A percentile compares a stretch with the other conserved stretches of the same genome.
These are phyloP conservation scores for Hirundichthys speculiger DNA, from an alignment of 2,113 vertebrate genomes.

Conservation along the genomic window DNA sequence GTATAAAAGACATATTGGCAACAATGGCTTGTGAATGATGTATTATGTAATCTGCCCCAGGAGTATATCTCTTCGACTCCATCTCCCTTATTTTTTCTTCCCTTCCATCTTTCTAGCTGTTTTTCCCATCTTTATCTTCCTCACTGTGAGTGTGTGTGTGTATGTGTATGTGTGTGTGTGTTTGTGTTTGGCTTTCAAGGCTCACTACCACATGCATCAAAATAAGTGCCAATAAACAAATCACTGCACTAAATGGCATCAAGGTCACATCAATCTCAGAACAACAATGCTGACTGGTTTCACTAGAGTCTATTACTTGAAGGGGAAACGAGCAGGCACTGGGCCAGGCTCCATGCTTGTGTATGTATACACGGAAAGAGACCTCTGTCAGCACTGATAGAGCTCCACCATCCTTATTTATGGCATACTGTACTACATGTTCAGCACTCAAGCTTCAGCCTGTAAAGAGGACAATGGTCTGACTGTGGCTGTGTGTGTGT, in stretches of 20 bases:
- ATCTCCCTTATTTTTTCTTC: slow-evolving; percentile 69
- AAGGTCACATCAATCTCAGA: slow-evolving; percentile 83
- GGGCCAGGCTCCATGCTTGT: slow-evolving; percentile 50
- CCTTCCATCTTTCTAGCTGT: slow-evolving; percentile 64
- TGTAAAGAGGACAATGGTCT: slow-evolving; percentile 62
- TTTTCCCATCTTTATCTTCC: slow-evolving; percentile 59
- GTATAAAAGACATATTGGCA: slow-evolving; percentile 79
- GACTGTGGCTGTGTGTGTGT: neutral
- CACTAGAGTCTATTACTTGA: slow-evolving; percentile 77
- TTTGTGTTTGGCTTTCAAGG: slow-evolving; percentile 68
- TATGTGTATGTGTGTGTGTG: slow-evolving; percentile 19
- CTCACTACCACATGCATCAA: slow-evolving; percentile 80
- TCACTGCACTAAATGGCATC: slow-evolving; percentile 78
- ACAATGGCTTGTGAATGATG: slow-evolving; percentile 78
- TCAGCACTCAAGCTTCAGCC: slow-evolving; percentile 70
- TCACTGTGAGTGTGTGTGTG: slow-evolving; percentile 22
- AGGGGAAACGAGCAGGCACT: slow-evolving; percentile 46
- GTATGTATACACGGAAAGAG: slow-evolving; percentile 37
- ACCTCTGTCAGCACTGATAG: slow-evolving; percentile 72
- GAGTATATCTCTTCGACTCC: slow-evolving; percentile 70
- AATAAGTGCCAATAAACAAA: slow-evolving; percentile 84
- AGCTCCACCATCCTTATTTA: slow-evolving; percentile 74
- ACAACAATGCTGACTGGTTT: slow-evolving; percentile 79
- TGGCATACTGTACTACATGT: slow-evolving; percentile 60
- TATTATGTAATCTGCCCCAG: slow-evolving; percentile 80